phyloP scores from a whole-genome alignment of 2,888 invertebrate genomes.

The Acanthosepion esculentum region DNA sequence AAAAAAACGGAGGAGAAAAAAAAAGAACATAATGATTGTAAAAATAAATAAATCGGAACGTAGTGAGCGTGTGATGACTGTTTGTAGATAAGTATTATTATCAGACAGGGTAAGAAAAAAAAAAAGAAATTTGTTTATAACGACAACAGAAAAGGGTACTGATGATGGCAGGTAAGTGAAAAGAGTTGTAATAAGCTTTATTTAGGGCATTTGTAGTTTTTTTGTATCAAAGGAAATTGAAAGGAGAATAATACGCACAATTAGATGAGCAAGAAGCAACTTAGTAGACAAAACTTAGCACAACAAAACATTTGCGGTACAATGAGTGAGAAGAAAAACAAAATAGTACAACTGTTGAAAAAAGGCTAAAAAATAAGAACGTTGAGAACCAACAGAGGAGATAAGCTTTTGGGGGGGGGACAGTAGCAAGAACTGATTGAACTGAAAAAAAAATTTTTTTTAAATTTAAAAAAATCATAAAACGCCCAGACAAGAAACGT shows the following conservation, averaged over 20 bases:
- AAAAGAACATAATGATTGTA: neutral
- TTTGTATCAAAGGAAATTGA: constrained; percentile 7
- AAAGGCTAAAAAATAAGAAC: neutral
- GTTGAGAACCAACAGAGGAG: neutral
- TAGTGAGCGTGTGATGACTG: neutral
- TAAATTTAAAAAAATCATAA: too few species aligned
- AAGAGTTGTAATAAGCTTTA: neutral
- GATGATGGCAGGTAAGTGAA: neutral
- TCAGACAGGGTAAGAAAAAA: too few species aligned
- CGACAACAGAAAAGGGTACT: neutral
- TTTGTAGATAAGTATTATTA: neutral
- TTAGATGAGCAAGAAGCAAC: neutral
- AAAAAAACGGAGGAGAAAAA: neutral
- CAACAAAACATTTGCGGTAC: neutral
- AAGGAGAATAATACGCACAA: neutral
- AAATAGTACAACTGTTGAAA: neutral
- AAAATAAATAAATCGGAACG: neutral
- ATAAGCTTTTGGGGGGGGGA: neutral
- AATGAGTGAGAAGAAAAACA: neutral
- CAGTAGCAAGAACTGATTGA: neutral
- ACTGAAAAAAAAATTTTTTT: neutral
- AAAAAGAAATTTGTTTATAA: neutral
- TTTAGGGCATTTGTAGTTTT: neutral
- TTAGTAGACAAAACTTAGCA: neutral
- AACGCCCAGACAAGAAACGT: neutral